Base-by-base conservation (phyloP, 2,113 vertebrate genomes). In the Abramis brama region DNA sequence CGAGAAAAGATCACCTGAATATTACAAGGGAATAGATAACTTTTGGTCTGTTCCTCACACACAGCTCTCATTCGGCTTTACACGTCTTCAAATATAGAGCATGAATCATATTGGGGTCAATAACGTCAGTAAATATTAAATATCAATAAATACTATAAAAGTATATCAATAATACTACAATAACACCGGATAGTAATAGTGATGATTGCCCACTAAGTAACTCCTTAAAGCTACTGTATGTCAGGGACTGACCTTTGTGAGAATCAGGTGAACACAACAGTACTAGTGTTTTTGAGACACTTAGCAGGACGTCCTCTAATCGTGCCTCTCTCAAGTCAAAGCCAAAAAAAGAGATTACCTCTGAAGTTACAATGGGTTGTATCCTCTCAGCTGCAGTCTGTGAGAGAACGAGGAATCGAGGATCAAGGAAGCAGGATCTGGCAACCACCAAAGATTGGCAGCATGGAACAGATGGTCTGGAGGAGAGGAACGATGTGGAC, bases 401-500 rank as follows among this genome's bases (percentile, higher is more conserved):
- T 68, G 87, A 85, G 25, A 87, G 89, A 86, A 81, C 75, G 86
- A n/a, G n/a, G n/a, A n/a, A n/a, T n/a, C n/a, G 90, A 86, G 83
- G 86, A 88, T 90, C 86, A 83, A 84, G 89, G 90, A 86, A 87
- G 87, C 88, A 88, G 84, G 87, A 90, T 85, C 90, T 93, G 92
- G 92, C 93, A 93, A 84, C 76, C 57, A 45, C 70, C 60, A 86
- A 89, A 94, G 91, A 94, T 94, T 94, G 93, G 93, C 94, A 93
- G 91, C 89, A 82, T 89, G 87, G 91, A 93, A 94, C 94, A 95
- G 94, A 95, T 94, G 93, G 94, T 93, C 93, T 91, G 91, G 91
- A 93, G 93, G 91, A 84, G 81, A 78, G 81, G 36, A 60, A 70
- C 23, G 64, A 86, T 36, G 30, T 80, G 83, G 74, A 87, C 79